Evolutionary conservation across 2,113 vertebrate genomes (phyloP).

Genomic region (Heterotis niloticus): DNA sequence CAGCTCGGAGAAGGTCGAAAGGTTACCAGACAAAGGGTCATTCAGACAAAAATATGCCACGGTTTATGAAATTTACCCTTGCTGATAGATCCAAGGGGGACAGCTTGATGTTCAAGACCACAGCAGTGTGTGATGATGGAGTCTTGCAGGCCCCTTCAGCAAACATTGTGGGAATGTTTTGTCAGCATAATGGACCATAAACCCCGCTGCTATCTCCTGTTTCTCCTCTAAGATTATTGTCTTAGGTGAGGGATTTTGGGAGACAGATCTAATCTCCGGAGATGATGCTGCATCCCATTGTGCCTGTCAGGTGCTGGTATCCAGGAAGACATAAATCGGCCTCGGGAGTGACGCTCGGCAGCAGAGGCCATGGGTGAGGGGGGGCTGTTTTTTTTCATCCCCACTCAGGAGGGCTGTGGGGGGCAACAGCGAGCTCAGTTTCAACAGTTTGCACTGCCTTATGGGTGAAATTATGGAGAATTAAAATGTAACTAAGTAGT

Average conservation of each 20-base stretch:
- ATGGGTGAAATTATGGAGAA: background rate
- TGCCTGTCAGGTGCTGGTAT: slow-evolving; percentile 20
- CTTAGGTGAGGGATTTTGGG: slow-evolving; percentile 56
- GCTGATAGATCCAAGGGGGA: slow-evolving; percentile 42
- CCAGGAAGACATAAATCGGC: slow-evolving; percentile 14
- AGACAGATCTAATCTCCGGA: slow-evolving; percentile 47
- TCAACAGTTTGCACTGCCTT: background rate
- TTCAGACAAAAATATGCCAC: slow-evolving; percentile 47
- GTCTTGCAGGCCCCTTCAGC: background rate
- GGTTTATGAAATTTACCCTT: slow-evolving; percentile 43
- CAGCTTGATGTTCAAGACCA: background rate
- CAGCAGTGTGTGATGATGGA: background rate
- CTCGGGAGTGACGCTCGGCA: background rate
- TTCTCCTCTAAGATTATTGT: slow-evolving; percentile 62
- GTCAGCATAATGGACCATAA: slow-evolving; percentile 58
- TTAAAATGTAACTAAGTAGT: background rate
- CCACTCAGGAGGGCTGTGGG: background rate
- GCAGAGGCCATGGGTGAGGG: background rate
- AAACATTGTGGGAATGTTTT: slow-evolving; percentile 30
- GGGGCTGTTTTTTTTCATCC: background rate
- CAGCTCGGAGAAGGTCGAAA: slow-evolving; percentile 34
- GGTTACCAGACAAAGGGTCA: slow-evolving; percentile 51
- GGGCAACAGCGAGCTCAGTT: too few species aligned
- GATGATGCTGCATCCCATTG: slow-evolving; percentile 37
- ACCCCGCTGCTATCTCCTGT: slow-evolving; percentile 52